Base-by-base conservation (phyloP, 2,113 vertebrate genomes). In the Oxyruncus cristatus region DNA sequence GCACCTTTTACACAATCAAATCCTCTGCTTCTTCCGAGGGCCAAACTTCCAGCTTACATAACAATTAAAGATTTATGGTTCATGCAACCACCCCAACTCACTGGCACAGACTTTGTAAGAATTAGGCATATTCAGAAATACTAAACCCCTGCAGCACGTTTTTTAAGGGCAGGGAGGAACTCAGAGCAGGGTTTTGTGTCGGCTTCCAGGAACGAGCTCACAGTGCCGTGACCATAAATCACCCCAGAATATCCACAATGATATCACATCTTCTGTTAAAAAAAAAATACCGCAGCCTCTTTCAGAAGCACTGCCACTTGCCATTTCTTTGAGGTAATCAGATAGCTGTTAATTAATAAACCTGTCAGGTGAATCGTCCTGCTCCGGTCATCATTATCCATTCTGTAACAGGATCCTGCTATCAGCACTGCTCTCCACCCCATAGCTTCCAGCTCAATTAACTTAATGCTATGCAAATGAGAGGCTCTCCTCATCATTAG, bases 391-490 rank as follows among this genome's bases (percentile, higher is more conserved):
- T 98, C 98, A 98, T 98, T 97, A 97, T 98, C 98, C 98, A 98
- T 98, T 98, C 98, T 97, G 99, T 98, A 99, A 99, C 97, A 98
- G 98, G 97, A 99, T 98, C 99, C 98, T 93, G 70, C 97, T 97
- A 95, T 98, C 97, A 96, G 97, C 98, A 93, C 94, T 96, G 97
- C 98, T 97, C 97, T 94, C 98, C 86, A 96, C 97, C 98, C 97
- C 95, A 95, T 63, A 75, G 95, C 97, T 96, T 96, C 98, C 97
- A 92, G 98, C 97, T 98, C 99, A 99, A 99, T 99, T 99, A 99
- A 98, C 98, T 98, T 99, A 99, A 99, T 99, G 98, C 98, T 98
- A 99, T 99, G 99, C 98, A 99, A 99, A 99, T 98, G 98, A 99
- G 98, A 93, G 95, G 90, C 98, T 98, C 98, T 98, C 98, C 98